Evolutionary conservation across 1,140 invertebrate genomes (phyloP).

Genomic region (Drosophila erecta): DNA sequence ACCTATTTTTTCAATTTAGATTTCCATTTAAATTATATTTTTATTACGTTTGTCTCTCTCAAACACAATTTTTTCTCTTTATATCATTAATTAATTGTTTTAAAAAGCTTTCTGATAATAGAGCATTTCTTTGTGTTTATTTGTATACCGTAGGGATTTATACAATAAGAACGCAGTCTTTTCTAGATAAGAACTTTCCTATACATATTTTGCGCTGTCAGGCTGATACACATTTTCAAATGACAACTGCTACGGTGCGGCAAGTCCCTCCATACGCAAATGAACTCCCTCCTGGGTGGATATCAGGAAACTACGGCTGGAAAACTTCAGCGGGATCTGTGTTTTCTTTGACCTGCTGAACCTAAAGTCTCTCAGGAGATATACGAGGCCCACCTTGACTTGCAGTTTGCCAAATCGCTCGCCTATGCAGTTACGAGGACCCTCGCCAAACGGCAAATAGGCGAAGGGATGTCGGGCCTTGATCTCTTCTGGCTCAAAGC

Average conservation of each 20-base stretch:
- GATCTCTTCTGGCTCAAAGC: conserved; percentile 87
- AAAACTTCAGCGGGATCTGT: conserved; percentile 50
- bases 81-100: background rate
- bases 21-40: background rate
- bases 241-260: background rate
- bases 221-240: background rate
- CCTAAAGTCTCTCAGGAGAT: conserved; percentile 54
- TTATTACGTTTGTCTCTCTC: background rate
- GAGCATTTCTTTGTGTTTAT: background rate
- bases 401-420: conserved; percentile 85
- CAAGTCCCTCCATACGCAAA: conserved; percentile 40
- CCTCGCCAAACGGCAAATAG: conserved; percentile 86
- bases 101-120: conserved; percentile 6
- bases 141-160: conserved; percentile 3
- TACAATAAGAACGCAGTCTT: conserved; percentile 1
- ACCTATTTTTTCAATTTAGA: no score
- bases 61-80: background rate
- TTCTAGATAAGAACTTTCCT: background rate
- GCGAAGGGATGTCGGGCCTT: conserved; percentile 83
- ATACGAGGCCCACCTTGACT: conserved; percentile 81
- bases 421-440: conserved; percentile 86
- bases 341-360: conserved; percentile 53
- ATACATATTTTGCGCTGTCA: background rate
- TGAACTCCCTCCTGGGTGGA: conserved; percentile 51
- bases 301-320: conserved; percentile 47